These are phyloP conservation scores for Dendrolimus punctatus DNA, from an alignment of 1,140 invertebrate species.

Conservation along the genomic window DNA sequence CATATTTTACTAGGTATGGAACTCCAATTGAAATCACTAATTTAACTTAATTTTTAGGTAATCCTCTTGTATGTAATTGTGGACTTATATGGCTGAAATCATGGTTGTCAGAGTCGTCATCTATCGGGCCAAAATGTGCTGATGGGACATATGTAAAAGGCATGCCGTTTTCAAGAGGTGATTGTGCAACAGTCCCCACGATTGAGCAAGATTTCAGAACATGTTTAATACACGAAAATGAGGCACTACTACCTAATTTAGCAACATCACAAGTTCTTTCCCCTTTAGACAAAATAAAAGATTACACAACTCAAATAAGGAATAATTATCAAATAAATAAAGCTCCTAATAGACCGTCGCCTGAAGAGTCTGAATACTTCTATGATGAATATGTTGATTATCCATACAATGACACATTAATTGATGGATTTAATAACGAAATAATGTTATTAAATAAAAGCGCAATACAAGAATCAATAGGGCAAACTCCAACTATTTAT, in stretches of 20 bases:
- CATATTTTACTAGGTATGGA: constrained; percentile 5
- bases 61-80: constrained; percentile 87
- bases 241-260: constrained; percentile 71
- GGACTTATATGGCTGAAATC: constrained; percentile 85
- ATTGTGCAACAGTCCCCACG: constrained; percentile 72
- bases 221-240: constrained; percentile 76
- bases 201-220: constrained; percentile 66
- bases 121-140: constrained; percentile 81
- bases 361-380: constrained; percentile 83
- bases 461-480: constrained; percentile 59
- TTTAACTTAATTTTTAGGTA: constrained; percentile 72
- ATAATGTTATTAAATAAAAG: constrained; percentile 34
- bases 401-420: constrained; percentile 74
- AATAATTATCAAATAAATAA: constrained; percentile 53
- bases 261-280: constrained; percentile 70
- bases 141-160: constrained; percentile 83
- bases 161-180: constrained; percentile 77
- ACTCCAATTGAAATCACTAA: no score
- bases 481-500: constrained; percentile 77
- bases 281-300: constrained; percentile 69
- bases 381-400: constrained; percentile 88
- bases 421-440: constrained; percentile 49
- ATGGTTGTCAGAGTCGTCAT: constrained; percentile 83
- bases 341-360: constrained; percentile 70
- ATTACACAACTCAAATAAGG: constrained; percentile 53